These are phyloP conservation scores for Rhagonycha lutea DNA, from an alignment of 2,888 invertebrate genomes.

Conservation along the genomic window DNA sequence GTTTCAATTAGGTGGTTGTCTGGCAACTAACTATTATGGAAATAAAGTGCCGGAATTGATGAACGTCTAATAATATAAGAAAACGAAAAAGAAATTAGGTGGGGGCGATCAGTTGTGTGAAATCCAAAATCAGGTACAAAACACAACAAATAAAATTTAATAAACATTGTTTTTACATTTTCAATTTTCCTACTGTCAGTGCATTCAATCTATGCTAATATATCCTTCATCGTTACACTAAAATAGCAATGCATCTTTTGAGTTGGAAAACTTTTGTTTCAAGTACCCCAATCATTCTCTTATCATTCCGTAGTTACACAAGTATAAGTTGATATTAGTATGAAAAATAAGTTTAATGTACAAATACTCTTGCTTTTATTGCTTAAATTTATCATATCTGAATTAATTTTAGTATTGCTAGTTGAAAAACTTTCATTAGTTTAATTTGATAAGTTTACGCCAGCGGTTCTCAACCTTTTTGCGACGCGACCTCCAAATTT, in stretches of 20 bases:
- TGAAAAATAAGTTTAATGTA: background rate
- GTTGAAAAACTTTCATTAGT: background rate
- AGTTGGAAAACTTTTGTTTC: background rate
- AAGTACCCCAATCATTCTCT: background rate
- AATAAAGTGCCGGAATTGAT: too few species aligned
- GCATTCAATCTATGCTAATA: background rate
- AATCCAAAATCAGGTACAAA: too few species aligned
- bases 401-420: background rate
- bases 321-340: background rate
- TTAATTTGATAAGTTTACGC: background rate
- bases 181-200: background rate
- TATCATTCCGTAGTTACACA: background rate
- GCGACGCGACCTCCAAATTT: too few species aligned
- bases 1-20: too few species aligned
- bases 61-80: too few species aligned
- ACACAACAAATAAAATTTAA: too few species aligned
- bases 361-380: background rate
- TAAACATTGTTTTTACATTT: background rate
- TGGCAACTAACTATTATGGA: too few species aligned
- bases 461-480: too few species aligned
- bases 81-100: too few species aligned
- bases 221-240: background rate
- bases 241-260: background rate
- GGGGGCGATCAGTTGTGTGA: too few species aligned
- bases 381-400: background rate